Evolutionary conservation across 2,888 invertebrate species (phyloP), one percentile per base, ranked within the genome.

Genomic region (Calliphora vomitoria): DNA sequence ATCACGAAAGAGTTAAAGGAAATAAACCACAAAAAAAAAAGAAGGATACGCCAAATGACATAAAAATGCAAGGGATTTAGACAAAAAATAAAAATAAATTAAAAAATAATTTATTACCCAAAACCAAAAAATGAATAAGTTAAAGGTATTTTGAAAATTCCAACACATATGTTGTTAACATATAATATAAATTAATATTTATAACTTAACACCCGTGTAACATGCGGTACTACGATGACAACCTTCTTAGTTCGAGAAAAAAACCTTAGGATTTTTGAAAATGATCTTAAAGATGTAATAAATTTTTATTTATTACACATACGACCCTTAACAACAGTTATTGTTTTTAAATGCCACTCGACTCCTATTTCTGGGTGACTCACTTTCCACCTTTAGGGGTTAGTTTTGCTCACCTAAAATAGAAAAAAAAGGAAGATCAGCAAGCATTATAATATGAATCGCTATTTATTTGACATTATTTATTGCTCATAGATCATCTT

Each of bases 401-500:
- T 66, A 41, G 38, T 83, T 80, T 78, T 50, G 20, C 41, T 71
- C 60, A 15, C 3, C 5, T 3, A 8, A n/a, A 8, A 1, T 25
- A 25, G 1, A 8, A 3, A 62, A 38, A 79, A 69, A 80, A 72
- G 74, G 53, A n/a, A 35, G 82, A 82, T 78, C 84, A 25, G 31
- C 53, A 50, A 38, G 44, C 53, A 44, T 50, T 18, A 41, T 25
- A 71, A 44, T 10, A 68, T 71, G 58, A 55, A 75, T 83, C 79
- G 90, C 90, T 90, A 90, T 92, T 18, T 13, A 83, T 87, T 92
- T 91, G 90, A 91, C 91, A 93, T 92, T 92, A 93, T 93, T 93
- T 93, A 93, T 93, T 90, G 93, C 91, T 88, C 91, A 91, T 93
- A 91, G 91, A 92, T 93, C 92, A 93, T 90, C 89, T 90, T 89